phyloP scores from a whole-genome alignment of 2,797 vertebrate species.

The Cryptoprocta ferox region DNA sequence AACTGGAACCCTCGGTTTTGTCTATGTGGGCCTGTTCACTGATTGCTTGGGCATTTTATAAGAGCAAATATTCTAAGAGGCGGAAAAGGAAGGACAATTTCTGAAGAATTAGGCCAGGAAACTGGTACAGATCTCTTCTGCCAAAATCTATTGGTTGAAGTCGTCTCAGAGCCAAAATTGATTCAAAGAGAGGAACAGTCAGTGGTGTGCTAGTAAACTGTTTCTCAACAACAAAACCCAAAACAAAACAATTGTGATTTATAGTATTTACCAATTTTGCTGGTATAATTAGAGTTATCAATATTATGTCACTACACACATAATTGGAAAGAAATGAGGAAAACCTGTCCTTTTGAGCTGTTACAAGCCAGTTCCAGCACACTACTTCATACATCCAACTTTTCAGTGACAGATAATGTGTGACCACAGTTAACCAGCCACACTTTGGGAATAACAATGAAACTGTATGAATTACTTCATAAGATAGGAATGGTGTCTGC shows the following conservation, averaged over 20 bases:
- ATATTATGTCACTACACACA: not conserved
- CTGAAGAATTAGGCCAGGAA: not conserved
- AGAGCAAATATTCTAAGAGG: not conserved
- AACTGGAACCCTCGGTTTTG: not conserved
- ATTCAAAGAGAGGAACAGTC: not conserved
- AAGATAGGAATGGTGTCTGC: not conserved
- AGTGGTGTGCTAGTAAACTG: not conserved
- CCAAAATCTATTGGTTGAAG: not conserved
- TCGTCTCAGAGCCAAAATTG: not conserved
- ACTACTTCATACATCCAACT: fast-evolving
- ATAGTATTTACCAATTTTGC: not conserved
- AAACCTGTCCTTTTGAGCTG: not conserved
- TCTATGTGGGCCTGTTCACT: not conserved
- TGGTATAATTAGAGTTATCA: not conserved
- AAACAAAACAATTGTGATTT: not conserved
- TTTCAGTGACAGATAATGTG: not conserved
- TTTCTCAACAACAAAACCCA: not conserved
- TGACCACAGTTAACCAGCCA: not conserved
- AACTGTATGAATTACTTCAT: not conserved
- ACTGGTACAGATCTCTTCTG: not conserved
- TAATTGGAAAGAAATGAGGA: not conserved
- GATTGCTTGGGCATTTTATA: not conserved
- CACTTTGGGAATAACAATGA: not conserved
- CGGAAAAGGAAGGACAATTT: not conserved
- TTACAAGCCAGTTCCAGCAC: not conserved